Base-by-base conservation (phyloP, 2,888 invertebrate species). In the Erynnis tages region DNA sequence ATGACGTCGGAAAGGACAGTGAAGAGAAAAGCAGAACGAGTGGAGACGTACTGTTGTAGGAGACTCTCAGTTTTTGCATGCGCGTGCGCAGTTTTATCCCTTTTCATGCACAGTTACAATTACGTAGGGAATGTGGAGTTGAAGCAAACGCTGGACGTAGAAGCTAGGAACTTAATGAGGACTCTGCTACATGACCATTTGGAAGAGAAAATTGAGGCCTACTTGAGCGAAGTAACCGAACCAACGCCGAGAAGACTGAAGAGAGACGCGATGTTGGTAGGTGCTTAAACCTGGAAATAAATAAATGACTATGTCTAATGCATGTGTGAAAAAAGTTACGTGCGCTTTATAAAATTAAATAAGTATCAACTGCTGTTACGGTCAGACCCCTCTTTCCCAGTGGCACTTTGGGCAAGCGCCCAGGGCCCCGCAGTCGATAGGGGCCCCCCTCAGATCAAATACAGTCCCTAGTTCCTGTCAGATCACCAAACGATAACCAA, bases 211-310 rank as follows among this genome's bases (percentile, higher is more conserved):
- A 73, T 88, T 23, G 76, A 82, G 21, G 71, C 67, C 21, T 81
- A 81, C 56, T 57, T 86, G 13, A 62, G 66, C 37, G 70, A 69
- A 56, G 65, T 75, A 1, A 68, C 65, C 16, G 65, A 66, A 6
- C 67, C 65, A 10, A 60, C 70, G 19, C 70, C 50, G 2, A 49
- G 69, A 53, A 73, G 85, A 45, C 14, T 66, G 40, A 87, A 76
- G 64, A 73, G 88, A 53, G 87, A 83, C 66, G 88, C 89, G 6
- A 84, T 86, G 85, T 60, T 88, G 69, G 88, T 89, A 69, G 73
- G 79, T 61, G 10, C n/a, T 30, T n/a, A n/a, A n/a, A n/a, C n/a
- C n/a, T n/a, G n/a, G n/a, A n/a, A n/a, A n/a, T n/a, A n/a, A n/a
- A n/a, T n/a, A n/a, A n/a, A n/a, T n/a, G n/a, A n/a, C n/a, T n/a